Evolutionary conservation across 2,113 vertebrate species (phyloP), one percentile per base, ranked within the genome.

Genomic region (Poeciliopsis occidentalis): DNA sequence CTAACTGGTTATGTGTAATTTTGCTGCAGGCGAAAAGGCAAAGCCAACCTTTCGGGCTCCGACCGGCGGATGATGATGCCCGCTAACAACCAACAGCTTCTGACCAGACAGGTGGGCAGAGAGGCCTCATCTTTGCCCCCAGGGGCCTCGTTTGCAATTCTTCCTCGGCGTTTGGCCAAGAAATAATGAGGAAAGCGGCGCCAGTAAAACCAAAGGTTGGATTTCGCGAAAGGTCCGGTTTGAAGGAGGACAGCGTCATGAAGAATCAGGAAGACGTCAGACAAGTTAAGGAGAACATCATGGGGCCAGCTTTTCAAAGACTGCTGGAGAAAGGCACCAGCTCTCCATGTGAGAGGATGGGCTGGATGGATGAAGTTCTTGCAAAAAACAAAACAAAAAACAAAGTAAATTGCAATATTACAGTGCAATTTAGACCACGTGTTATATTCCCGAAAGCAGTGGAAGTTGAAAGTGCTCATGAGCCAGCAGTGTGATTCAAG

Each of bases 41-140:
- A 37, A 30, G 19, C 73, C n/a, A 51, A 60, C 66, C 37, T 66
- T n/a, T 69, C 62, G 26, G 51, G 30, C 62, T 37, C 57, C 44
- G 26, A 29, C 57, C 69, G 60, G 69, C 39, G 73, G 62, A 67
- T 17, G 37, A 29, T 39, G 54, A 77, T 37, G 54, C 29, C 26
- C 15, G 5, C 66, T 73, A 76, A 75, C 68, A 60, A 47, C 60
- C 64, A 51, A 7, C 37, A 65, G 27, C 30, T 6, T 77, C 47
- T 69, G 67, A 69, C 47, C 27, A 60, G 67, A 70, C 76, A 73
- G 79, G 51, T 66, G 69, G 39, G 81, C 71, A 68, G 68, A 72
- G 61, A 62, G 60, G 65, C 30, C 61, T 51, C 32, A 44, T 44
- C 41, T 27, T 69, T 2, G 7, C 51, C 8, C 30, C 30, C 3